Percentiles rank a stretch among this genome's conserved stretches.
Conservation (phyloP, 2,113 vertebrate genomes). For the Malurus melanocephalus region DNA sequence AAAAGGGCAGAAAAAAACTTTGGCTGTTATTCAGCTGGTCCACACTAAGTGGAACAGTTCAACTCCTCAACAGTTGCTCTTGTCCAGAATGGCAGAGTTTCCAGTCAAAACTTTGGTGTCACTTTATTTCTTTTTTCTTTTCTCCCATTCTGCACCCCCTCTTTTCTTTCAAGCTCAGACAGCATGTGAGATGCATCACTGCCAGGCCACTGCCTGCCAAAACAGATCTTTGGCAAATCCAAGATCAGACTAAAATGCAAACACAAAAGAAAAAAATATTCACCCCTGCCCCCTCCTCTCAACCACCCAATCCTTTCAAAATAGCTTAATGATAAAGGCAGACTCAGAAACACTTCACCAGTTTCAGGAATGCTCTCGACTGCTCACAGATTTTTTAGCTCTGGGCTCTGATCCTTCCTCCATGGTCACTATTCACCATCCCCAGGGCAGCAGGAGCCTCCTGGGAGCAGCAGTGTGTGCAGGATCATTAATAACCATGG, state of each 20-base stretch:
- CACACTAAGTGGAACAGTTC: conserved; percentile 20
- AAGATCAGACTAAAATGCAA: conserved; percentile 43
- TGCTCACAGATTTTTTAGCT: conserved; percentile 18
- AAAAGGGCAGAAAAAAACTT: conserved; percentile 54
- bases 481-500: not conserved
- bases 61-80: not conserved
- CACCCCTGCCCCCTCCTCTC: not conserved
- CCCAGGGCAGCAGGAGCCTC: not conserved
- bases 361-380: conserved; percentile 53
- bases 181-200: conserved; percentile 42
- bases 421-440: not conserved
- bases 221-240: conserved; percentile 55
- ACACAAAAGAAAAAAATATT: not conserved
- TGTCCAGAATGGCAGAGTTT: conserved; percentile 28
- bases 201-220: conserved; percentile 58
- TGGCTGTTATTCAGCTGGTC: conserved; percentile 22
- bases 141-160: not conserved
- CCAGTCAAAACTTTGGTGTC: conserved; percentile 31
- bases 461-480: not conserved
- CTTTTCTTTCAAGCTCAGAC: not conserved
- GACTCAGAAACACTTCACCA: conserved; percentile 57
- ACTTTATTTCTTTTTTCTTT: not conserved
- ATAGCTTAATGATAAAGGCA: conserved; percentile 70
- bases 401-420: not conserved
- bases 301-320: conserved; percentile 42